phyloP scores from a whole-genome alignment of 30 jellyfish, hydroid and myxozoan species.

The Turritopsis rubra region DNA sequence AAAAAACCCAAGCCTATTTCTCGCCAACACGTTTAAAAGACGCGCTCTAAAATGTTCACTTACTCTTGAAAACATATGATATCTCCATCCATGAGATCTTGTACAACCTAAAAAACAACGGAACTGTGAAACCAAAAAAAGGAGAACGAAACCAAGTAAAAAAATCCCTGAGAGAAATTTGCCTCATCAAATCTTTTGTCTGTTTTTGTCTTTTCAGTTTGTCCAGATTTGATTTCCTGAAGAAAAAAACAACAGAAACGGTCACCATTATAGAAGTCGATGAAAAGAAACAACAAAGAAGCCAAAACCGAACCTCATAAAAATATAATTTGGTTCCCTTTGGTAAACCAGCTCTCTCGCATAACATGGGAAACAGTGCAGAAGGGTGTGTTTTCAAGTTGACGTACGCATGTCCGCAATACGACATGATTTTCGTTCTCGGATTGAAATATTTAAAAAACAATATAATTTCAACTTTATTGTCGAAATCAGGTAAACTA shows the following conservation, averaged over 20 bases:
- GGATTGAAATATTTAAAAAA: conserved; percentile 89
- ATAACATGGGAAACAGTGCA: conserved; percentile 65
- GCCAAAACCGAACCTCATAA: conserved; percentile 72
- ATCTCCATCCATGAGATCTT: conserved; percentile 95
- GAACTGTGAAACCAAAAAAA: background rate
- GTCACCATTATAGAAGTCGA: no score
- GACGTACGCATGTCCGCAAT: conserved; percentile 90
- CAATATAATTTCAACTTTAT: conserved; percentile 51
- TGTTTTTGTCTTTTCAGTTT: conserved; percentile 50
- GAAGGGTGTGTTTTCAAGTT: conserved; percentile 42
- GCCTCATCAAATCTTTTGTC: conserved; percentile 80
- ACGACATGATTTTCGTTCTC: conserved; percentile 63
- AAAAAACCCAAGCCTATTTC: background rate
- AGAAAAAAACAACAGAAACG: background rate
- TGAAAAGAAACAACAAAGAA: no score
- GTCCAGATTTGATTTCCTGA: conserved; percentile 83
- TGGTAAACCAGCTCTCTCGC: conserved; percentile 90
- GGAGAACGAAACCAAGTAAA: background rate
- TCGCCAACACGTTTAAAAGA: background rate
- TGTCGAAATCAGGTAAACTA: conserved; percentile 60
- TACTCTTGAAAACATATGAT: conserved; percentile 89
- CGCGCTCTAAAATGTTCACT: conserved; percentile 19
- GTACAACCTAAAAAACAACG: conserved; percentile 62
- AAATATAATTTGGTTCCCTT: conserved; percentile 62
- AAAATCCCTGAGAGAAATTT: background rate